A percentile compares a stretch with the other conserved stretches of the same genome.
phyloP scores from a whole-genome alignment of 1,140 invertebrate genomes.

The Dendroctonus valens region DNA sequence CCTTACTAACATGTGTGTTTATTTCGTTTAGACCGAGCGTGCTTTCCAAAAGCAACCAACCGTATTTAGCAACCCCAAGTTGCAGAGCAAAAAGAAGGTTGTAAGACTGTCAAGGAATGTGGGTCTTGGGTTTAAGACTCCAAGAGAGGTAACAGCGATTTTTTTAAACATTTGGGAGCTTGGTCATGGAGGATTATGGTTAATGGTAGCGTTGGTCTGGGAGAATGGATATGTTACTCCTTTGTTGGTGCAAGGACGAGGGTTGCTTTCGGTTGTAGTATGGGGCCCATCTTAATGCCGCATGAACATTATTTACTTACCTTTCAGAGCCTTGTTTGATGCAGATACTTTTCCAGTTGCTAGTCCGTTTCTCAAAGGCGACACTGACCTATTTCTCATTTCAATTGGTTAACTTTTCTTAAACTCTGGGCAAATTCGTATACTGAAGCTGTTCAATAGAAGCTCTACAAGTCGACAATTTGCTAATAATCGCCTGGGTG shows the following conservation, averaged over 20 bases:
- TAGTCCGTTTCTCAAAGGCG: not conserved
- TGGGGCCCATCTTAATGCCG: no score
- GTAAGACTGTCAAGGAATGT: constrained; percentile 88
- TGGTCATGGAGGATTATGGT: constrained; percentile 57
- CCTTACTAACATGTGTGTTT: constrained; percentile 34
- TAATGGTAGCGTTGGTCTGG: not conserved
- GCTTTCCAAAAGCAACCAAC: constrained; percentile 90
- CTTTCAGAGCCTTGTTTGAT: no score
- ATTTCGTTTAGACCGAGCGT: constrained; percentile 63
- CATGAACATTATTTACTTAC: no score
- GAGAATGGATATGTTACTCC: not conserved
- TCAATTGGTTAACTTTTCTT: not conserved
- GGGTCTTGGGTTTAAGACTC: constrained; percentile 98
- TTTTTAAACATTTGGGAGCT: constrained; percentile 55
- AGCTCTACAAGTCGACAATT: no score
- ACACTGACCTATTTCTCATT: not conserved
- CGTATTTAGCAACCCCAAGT: constrained; percentile 93
- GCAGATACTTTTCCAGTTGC: no score
- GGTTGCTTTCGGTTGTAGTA: no score
- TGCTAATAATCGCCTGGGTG: no score
- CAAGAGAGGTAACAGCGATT: constrained; percentile 73
- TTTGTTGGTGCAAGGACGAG: not conserved
- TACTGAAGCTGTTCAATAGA: no score
- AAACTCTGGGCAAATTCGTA: no score
- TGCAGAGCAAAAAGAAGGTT: constrained; percentile 70